Evolutionary conservation across 2,113 vertebrate genomes (phyloP), one percentile per base, ranked within the genome.

Genomic region (Oncorhynchus gorbuscha): DNA sequence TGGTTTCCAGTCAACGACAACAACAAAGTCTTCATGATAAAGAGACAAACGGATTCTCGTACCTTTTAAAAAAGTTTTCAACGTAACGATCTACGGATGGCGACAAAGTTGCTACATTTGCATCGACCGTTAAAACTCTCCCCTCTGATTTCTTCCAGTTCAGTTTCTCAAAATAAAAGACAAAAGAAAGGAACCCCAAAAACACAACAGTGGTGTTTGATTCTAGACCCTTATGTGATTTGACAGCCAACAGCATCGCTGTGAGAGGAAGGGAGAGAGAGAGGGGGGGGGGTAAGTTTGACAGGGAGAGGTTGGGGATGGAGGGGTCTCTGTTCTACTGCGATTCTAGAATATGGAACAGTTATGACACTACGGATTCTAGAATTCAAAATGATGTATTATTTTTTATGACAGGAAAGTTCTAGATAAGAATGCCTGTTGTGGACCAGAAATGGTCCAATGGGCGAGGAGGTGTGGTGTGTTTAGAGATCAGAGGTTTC

Each of bases 91-190:
- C 69, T 26, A 80, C 72, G 13, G 65, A 84, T 70, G 45, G 79
- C 85, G 83, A 88, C 81, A 85, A 67, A 85, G 65, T 84, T 93
- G 92, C 92, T 93, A 93, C 93, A 93, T 92, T 84, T 78, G 79
- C 89, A 82, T 85, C 81, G 86, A 82, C 77, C 61, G 20, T 82
- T 74, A 74, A 79, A 74, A 76, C 35, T 58, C 73, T 49, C 26
- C 64, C 74, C 75, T 77, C 65, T 22, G 45, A 32, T 13, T 30
- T 12, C 16, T 32, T 18, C 32, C 58, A 78, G 76, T 68, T 70
- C 65, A 9, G 32, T 39, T 83, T 35, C 58, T 83, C 72, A 78
- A 79, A 79, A 78, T 84, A 88, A 89, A 84, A 83, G 83, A 18
- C 28, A 55, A 80, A 71, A 71, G 51, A 79, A 77, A 51, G 1